Evolutionary conservation across 2,113 vertebrate species (phyloP).

Genomic region (Thalassoma bifasciatum): DNA sequence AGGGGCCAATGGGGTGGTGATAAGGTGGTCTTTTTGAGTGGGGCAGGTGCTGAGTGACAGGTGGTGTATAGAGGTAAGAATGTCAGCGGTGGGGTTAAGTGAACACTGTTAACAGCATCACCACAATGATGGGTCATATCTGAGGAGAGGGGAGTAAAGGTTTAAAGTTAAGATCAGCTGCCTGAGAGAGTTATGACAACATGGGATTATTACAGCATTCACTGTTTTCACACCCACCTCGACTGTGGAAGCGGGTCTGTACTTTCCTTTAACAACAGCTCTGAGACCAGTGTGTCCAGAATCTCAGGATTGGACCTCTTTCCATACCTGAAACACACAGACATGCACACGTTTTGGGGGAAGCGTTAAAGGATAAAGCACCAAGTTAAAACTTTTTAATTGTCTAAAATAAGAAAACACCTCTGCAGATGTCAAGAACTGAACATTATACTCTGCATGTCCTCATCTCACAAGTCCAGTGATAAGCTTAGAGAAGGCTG

Average conservation of each 20-base stretch:
- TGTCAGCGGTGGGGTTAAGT: constrained; percentile 41
- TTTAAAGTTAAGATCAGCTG: constrained; percentile 30
- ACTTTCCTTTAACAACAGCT: constrained; percentile 92
- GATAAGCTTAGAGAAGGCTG: constrained; percentile 9
- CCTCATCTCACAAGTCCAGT: constrained; percentile 23
- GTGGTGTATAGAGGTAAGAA: constrained; percentile 51
- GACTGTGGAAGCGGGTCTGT: constrained; percentile 91
- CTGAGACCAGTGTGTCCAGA: constrained; percentile 93
- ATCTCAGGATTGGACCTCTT: constrained; percentile 94
- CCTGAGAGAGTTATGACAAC: background rate
- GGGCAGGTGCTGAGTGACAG: constrained; percentile 7
- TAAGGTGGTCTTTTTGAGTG: constrained; percentile 15
- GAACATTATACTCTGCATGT: constrained; percentile 1
- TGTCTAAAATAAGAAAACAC: background rate
- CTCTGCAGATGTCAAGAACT: background rate
- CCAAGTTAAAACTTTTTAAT: background rate
- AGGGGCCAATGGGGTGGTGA: constrained; percentile 30
- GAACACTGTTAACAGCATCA: constrained; percentile 63
- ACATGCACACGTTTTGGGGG: background rate
- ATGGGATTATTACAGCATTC: background rate
- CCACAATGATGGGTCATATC: constrained; percentile 83
- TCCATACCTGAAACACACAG: constrained; percentile 87
- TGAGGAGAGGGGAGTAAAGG: constrained; percentile 57
- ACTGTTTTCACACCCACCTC: constrained; percentile 71
- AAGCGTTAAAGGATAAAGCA: background rate